Base-by-base conservation (phyloP, 2,113 vertebrate genomes). In the Ageneiosus marmoratus region DNA sequence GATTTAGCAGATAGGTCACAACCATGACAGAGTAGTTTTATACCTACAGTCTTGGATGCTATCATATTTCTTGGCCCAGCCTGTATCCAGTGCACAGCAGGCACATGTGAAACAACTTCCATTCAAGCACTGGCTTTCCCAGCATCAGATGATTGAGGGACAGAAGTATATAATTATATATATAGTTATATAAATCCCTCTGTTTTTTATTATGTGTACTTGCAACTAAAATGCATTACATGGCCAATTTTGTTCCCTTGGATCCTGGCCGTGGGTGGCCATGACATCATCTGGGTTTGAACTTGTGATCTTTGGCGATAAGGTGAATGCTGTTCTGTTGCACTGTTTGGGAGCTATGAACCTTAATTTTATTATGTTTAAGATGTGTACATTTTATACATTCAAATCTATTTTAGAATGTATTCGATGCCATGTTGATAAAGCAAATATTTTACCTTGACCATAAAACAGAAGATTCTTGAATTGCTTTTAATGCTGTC, bases 401-500 rank as follows among this genome's bases (percentile, higher is more conserved):
- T 29, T 11, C 22, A 10, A 75, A 53, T 3, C 18, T 12, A 53
- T 53, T 75, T 29, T 74, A 9, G 10, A 32, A 51, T 1, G 1
- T 20, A 29, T 48, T 20, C 20, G 27, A 27, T 48, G 5, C 12
- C 13, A 18, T 73, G 69, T 9, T 27, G 16, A 48, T 24, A 22
- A 69, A 24, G 10, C 12, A 46, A 13, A 70, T 4, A 44, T 70
- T 22, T 70, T 22, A 13, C 48, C 10, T 12, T 13, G 11, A 70
- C 18, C 8, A 37, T 29, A 27, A 32, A 74, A 32, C 0, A 6
- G n/a, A 53, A 72, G 7, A 48, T 82, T 74, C 24, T 41, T 48
- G 13, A 86, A 76, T 37, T 51, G 4, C 15, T 83, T 34, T 78
- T 50, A 69, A 78, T 16, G 29, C 12, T 53, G 22, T 67, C 24